These are phyloP conservation scores for Brachionus rubens DNA, from an alignment of 1,140 invertebrate genomes.

Conservation along the genomic window DNA sequence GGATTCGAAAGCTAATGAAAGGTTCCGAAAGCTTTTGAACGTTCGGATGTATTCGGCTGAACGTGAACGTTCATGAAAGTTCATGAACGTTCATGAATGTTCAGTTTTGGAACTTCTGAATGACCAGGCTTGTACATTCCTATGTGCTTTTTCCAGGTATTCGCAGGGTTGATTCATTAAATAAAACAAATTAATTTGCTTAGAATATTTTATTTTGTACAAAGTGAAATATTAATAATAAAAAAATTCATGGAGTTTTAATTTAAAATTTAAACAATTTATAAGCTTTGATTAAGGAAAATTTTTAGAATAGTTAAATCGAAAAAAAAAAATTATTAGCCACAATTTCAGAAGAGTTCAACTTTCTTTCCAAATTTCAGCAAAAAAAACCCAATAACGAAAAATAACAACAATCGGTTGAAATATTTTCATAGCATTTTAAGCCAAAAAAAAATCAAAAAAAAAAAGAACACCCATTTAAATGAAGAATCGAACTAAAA, in stretches of 20 bases:
- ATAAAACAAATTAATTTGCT: not conserved
- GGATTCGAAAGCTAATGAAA: no score
- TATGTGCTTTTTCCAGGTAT: no score
- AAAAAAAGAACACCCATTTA: slow-evolving; percentile 5
- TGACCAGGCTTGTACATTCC: no score
- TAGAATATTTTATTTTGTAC: slow-evolving; percentile 19
- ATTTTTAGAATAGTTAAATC: no score
- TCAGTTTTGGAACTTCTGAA: no score
- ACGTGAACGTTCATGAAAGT: no score
- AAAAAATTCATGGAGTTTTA: slow-evolving; percentile 14
- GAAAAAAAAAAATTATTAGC: no score
- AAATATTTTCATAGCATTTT: slow-evolving; percentile 24
- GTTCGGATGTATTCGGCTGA: no score
- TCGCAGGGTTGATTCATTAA: not conserved
- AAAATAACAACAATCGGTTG: slow-evolving; percentile 8
- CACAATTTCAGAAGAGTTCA: no score
- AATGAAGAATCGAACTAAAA: not conserved
- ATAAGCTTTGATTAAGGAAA: not conserved
- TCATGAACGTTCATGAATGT: no score
- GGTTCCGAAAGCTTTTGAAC: no score
- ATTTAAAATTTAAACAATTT: slow-evolving; percentile 19
- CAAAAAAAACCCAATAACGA: not conserved
- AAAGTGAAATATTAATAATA: not conserved
- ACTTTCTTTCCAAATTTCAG: not conserved
- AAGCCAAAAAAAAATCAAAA: not conserved